phyloP scores from a whole-genome alignment of 2,888 invertebrate species.

The Rhagonycha fulva region DNA sequence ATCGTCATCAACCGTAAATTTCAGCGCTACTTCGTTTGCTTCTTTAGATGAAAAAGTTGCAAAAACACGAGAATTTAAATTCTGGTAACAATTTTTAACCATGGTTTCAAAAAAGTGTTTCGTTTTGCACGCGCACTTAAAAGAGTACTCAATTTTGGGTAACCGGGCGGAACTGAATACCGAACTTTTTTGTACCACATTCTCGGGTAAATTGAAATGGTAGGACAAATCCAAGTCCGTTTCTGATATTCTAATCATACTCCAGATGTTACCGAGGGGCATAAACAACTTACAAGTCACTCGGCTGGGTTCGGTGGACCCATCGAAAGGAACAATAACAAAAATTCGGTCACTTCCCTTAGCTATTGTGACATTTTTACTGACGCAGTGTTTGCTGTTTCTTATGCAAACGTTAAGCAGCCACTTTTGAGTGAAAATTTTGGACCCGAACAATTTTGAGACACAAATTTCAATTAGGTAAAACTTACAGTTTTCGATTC shows the following conservation, averaged over 20 bases:
- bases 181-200: neutral
- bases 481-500: neutral
- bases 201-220: neutral
- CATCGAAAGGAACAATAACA: neutral
- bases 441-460: neutral
- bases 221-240: neutral
- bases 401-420: neutral
- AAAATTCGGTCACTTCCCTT: neutral
- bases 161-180: neutral
- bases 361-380: neutral
- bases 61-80: constrained; percentile 41
- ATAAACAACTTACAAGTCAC: neutral
- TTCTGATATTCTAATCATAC: neutral
- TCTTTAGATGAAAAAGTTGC: constrained; percentile 37
- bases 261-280: neutral
- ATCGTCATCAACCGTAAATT: constrained; percentile 33
- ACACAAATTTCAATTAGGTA: neutral
- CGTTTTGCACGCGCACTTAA: constrained; percentile 35
- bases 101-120: constrained; percentile 40
- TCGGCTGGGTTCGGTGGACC: neutral
- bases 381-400: neutral
- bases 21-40: constrained; percentile 32
- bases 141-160: constrained; percentile 35
- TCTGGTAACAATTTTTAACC: constrained; percentile 46
- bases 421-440: neutral